phyloP scores from a whole-genome alignment of 2,113 vertebrate genomes.

The Tiliqua scincoides region DNA sequence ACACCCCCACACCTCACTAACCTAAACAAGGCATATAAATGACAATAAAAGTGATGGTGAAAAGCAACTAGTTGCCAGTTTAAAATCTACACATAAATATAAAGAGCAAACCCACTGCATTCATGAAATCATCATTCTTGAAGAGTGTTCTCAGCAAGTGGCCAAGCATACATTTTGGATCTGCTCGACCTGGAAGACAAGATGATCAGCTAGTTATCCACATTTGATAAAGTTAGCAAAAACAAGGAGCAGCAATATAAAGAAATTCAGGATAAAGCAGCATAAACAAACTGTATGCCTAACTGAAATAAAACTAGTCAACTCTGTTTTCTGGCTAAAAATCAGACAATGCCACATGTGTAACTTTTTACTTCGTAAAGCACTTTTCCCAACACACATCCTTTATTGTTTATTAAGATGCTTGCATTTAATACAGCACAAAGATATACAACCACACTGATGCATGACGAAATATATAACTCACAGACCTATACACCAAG shows the following conservation, averaged over 20 bases:
- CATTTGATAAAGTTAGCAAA: not conserved
- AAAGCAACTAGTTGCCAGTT: not conserved
- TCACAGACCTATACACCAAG: not conserved
- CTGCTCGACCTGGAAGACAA: constrained; percentile 87
- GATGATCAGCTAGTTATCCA: constrained; percentile 27
- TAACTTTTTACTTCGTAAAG: not conserved
- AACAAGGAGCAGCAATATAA: not conserved
- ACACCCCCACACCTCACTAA: not conserved
- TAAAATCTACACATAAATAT: constrained; percentile 32
- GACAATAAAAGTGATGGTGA: not conserved
- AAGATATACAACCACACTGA: not conserved
- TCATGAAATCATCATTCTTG: constrained; percentile 99
- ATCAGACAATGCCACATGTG: not conserved
- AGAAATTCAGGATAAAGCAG: not conserved
- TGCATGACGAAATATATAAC: not conserved
- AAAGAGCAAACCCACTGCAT: constrained; percentile 85
- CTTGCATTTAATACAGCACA: not conserved
- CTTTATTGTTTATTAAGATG: not conserved
- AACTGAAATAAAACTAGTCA: not conserved
- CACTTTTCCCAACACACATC: too few species aligned
- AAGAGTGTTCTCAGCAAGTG: constrained; percentile 97
- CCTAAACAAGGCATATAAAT: constrained; percentile 24
- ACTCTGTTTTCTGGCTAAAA: not conserved
- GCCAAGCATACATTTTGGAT: constrained; percentile 96
- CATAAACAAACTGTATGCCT: too few species aligned